phyloP scores from a whole-genome alignment of 2,113 vertebrate genomes.

The Ptychochromis oligacanthus region DNA sequence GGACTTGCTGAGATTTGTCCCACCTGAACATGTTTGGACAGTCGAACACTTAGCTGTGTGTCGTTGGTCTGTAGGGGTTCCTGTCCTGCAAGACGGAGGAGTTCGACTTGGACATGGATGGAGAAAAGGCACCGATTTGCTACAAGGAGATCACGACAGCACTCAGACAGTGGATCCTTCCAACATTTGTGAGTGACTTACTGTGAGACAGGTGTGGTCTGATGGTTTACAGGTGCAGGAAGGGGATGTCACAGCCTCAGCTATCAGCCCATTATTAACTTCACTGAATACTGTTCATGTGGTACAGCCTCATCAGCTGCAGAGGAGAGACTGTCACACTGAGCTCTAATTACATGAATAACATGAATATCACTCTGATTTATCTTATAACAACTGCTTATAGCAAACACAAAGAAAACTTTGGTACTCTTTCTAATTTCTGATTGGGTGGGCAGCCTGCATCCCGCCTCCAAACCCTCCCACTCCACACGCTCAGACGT shows the following conservation, averaged over 20 bases:
- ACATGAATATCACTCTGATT: too few species aligned
- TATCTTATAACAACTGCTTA: too few species aligned
- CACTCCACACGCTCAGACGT: not conserved
- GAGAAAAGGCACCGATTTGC: constrained; percentile 75
- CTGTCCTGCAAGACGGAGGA: constrained; percentile 82
- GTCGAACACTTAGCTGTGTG: not conserved
- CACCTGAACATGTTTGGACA: not conserved
- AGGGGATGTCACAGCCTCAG: too few species aligned
- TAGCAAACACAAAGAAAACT: too few species aligned
- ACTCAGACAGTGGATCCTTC: constrained; percentile 81
- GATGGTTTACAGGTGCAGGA: not conserved
- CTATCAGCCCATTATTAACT: too few species aligned
- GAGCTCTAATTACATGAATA: too few species aligned
- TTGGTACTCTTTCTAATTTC: not conserved
- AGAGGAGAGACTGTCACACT: too few species aligned
- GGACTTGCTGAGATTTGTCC: not conserved
- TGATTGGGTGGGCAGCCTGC: not conserved
- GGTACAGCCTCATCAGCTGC: too few species aligned
- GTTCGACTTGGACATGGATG: constrained; percentile 82
- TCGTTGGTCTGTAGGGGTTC: constrained; percentile 76
- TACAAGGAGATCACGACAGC: constrained; percentile 79
- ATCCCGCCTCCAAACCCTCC: not conserved
- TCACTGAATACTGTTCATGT: too few species aligned
- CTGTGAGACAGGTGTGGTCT: too few species aligned
- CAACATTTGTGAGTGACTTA: constrained; percentile 86